phyloP scores from a whole-genome alignment of 2,113 vertebrate species.

The Xyliphius kryptos region DNA sequence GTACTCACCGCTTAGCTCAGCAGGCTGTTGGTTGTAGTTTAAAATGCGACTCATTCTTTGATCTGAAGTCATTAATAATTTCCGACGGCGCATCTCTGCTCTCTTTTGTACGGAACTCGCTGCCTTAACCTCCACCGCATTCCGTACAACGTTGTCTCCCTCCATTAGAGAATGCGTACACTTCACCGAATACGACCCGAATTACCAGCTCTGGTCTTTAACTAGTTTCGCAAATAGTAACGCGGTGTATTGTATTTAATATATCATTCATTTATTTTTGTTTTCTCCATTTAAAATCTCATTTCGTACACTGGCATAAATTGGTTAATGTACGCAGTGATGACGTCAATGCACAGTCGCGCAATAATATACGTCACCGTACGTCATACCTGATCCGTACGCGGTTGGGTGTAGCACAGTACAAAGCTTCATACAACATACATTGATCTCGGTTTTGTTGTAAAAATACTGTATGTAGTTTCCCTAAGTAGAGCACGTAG shows the following conservation, averaged over 20 bases:
- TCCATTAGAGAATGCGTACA: neutral
- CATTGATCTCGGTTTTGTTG: too few species aligned
- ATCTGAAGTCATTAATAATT: conserved; percentile 18
- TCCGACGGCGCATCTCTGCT: conserved; percentile 18
- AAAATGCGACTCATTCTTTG: conserved; percentile 17
- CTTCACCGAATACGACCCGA: neutral
- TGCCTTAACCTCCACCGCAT: conserved; percentile 1
- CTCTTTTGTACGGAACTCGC: conserved; percentile 12
- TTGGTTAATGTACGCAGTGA: neutral
- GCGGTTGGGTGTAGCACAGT: too few species aligned
- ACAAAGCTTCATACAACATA: too few species aligned
- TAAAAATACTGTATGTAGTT: too few species aligned
- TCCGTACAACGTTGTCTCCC: neutral
- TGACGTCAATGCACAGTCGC: neutral
- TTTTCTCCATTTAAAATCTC: neutral
- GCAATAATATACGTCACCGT: too few species aligned
- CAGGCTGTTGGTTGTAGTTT: conserved; percentile 8
- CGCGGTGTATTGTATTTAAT: neutral
- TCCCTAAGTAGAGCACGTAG: too few species aligned
- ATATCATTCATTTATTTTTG: neutral
- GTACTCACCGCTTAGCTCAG: conserved; percentile 7
- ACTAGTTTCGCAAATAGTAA: neutral
- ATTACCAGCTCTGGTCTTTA: neutral
- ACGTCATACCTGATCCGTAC: too few species aligned
- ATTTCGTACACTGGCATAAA: neutral